Base-by-base conservation (phyloP, 2,113 vertebrate species). In the Rhegmatorhina hoffmannsi region DNA sequence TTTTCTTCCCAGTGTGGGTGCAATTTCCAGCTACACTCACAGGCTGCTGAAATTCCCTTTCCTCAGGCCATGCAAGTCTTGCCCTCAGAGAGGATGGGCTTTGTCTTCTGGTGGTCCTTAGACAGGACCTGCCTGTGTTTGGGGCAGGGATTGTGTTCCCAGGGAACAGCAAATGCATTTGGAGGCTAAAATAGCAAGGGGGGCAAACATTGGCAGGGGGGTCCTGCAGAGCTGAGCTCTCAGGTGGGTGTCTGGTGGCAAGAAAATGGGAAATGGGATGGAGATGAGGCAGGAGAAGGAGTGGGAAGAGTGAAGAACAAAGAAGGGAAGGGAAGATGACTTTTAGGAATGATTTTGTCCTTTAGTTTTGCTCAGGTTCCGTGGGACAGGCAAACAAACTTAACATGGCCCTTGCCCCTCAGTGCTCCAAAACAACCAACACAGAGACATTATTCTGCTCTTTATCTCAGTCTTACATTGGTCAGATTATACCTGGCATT, bases 31-130 rank as follows among this genome's bases (percentile, higher is more conserved):
- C 36, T 28, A 1, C 43, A 21, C 11, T 46, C 62, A n/a, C 44
- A 60, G 62, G 68, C 40, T 84, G 56, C 10, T 76, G 73, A 52
- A 40, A 52, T 77, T 26, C 33, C 56, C 34, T 34, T 80, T 84
- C 23, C 28, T 40, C 17, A 47, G 68, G 29, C 28, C 31, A 23
- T 9, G 40, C 14, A 36, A 21, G 33, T 9, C 24, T 9, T 70
- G 25, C 7, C 13, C 46, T 75, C 14, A 17, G 19, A 0, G 0
- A 20, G 4, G 7, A 6, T 4, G 6, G 44, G 40, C 21, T 36
- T 28, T 36, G 7, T 12, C 19, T 33, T 49, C 5, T 36, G 50
- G 0, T 40, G 47, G 43, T 63, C 25, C 36, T 63, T 62, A 29
- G n/a, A 12, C 28, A n/a, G n/a, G 12, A 53, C 28, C 47, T 62